Evolutionary conservation across 2,797 vertebrate genomes (phyloP).

Genomic region (Pseudochaenichthys georgianus): DNA sequence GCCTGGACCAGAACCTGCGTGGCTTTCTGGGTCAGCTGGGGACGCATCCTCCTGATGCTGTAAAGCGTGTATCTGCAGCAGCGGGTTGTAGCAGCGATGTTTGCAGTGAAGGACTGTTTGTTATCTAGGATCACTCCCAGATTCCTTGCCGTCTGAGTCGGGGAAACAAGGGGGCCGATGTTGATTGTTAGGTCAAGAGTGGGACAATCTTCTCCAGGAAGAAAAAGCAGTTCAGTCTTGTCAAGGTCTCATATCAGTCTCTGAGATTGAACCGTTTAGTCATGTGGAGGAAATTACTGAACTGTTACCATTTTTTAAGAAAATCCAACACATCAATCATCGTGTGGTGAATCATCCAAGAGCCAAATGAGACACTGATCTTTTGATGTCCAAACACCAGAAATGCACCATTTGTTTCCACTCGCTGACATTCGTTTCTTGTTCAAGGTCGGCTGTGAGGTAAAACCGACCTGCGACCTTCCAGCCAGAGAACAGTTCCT

Average conservation of each 20-base stretch:
- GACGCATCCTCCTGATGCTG: too few species aligned
- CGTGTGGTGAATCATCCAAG: neutral
- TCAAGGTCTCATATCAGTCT: neutral
- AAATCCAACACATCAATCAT: conserved; percentile 11
- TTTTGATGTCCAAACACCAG: neutral
- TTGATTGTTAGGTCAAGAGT: too few species aligned
- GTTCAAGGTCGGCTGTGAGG: conserved; percentile 34
- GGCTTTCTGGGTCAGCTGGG: too few species aligned
- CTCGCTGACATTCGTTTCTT: conserved; percentile 30
- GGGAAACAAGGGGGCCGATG: too few species aligned
- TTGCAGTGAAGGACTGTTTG: too few species aligned
- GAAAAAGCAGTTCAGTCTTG: too few species aligned
- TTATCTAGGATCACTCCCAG: too few species aligned
- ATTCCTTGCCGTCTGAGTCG: too few species aligned
- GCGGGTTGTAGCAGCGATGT: too few species aligned
- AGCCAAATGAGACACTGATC: neutral
- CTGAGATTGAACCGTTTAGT: neutral
- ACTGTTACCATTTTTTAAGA: neutral
- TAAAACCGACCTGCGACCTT: conserved; percentile 44
- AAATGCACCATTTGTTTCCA: neutral
- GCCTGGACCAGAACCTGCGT: too few species aligned
- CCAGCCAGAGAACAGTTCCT: conserved; percentile 11
- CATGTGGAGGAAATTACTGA: neutral
- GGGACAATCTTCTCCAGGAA: too few species aligned
- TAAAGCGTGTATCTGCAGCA: too few species aligned